Base-by-base conservation (phyloP, 2,888 invertebrate species). In the Anagyrus pseudococci region DNA sequence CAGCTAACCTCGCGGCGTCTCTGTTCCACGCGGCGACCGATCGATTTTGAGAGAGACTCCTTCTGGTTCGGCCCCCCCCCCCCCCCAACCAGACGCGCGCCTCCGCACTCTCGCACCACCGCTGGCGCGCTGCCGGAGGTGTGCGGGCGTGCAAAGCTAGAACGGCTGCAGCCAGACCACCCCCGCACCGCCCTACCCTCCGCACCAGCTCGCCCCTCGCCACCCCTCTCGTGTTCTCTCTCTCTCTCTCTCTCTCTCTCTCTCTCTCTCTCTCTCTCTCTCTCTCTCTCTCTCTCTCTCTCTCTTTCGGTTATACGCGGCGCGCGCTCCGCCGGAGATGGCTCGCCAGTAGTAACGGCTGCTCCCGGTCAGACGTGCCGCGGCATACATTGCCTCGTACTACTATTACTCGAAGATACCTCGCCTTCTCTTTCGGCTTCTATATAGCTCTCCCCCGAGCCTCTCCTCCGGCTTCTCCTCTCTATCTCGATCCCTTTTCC, bases 291-390 rank as follows among this genome's bases (percentile, higher is more conserved):
- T 13, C 23, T 8, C 33, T 4, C n/a, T 13, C 49, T 33, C 20
- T 17, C n/a, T 25, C 15, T 8, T 10, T 19, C 19, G 23, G n/a
- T n/a, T n/a, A n/a, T n/a, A n/a, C n/a, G n/a, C n/a, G n/a, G n/a
- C n/a, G n/a, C n/a, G 23, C 15, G 25, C 6, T 2, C 17, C 22
- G 19, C 37, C 37, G 41, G 10, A 8, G 19, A 8, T 8, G 8
- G 19, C 13, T 23, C 25, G 15, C 26, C 55, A 55, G 49, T 44
- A 41, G 49, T 54, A 60, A 41, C 54, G 41, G 59, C 47, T 26
- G 53, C 59, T 52, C 56, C 47, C 40, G 56, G 56, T 40, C 56
- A 56, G 63, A 68, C 66, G 64, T 64, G 66, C 68, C 68, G 60
- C 56, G 60, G 62, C 58, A 58, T 64, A 58, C 61, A 67, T 65